Base-by-base conservation (phyloP, 2,113 vertebrate species). In the Aplodontia rufa region DNA sequence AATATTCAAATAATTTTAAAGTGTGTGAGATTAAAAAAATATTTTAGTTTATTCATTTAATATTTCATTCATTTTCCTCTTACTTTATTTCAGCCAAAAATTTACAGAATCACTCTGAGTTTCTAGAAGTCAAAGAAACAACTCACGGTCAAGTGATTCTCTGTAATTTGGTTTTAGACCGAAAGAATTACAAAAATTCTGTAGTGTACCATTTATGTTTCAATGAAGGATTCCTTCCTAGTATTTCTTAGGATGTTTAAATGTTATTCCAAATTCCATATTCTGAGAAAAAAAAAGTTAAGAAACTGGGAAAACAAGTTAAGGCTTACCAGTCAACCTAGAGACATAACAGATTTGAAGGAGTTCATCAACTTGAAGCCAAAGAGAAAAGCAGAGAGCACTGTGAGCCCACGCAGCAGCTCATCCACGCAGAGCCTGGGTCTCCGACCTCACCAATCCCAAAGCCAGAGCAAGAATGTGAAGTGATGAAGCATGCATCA, bases 1-100 rank as follows among this genome's bases (percentile, higher is more conserved):
- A 89, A 51, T 32, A 90, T 24, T 74, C 37, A 76, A 88, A 81
- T 89, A 80, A 96, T 87, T 88, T 94, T 22, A 85, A 96, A 81
- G 60, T 86, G 62, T 55, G 1, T 75, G 30, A 19, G 3, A 58
- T 12, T 12, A 80, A 86, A 76, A 40, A 86, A 51, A 64, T 3
- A 84, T 64, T 87, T 78, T 60, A 79, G 53, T 93, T 62, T 96
- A 91, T 40, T 87, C 62, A 60, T 42, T 91, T 94, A 45, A 32
- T 91, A 92, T 66, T 90, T 90, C 20, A 62, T 68, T 95, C 22
- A 89, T 49, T 93, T 90, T 76, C 42, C 74, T 90, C 24, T 85
- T 75, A 82, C 1, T 84, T 87, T 87, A 69, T 58, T 85, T 95
- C 16, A 92, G 42, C 32, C 32, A 55, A 95, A 97, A 84, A 68